These are phyloP conservation scores for Parazoanthus darwini DNA, from an alignment of 92 coral and sea anemone species.

Conservation along the genomic window DNA sequence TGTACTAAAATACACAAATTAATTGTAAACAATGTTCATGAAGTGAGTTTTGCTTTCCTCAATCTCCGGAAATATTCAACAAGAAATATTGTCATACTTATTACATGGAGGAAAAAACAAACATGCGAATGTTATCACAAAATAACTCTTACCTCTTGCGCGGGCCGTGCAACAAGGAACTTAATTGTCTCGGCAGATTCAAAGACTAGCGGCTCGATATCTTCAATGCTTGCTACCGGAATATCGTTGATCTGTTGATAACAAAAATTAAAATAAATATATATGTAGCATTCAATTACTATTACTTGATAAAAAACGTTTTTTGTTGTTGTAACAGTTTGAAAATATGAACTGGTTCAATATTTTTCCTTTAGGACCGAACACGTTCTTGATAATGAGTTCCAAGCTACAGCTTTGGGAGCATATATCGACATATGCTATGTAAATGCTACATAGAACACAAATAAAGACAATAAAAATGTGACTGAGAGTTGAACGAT, in stretches of 20 bases:
- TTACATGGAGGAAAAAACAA: background rate
- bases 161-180: constrained; percentile 95
- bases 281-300: background rate
- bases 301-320: background rate
- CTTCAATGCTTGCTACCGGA: constrained; percentile 83
- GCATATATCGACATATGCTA: background rate
- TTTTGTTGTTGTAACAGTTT: background rate
- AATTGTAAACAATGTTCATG: background rate
- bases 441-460: too few relatives aligned
- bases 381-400: too few relatives aligned
- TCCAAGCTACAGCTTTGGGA: too few relatives aligned
- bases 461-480: too few relatives aligned
- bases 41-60: background rate
- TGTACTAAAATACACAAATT: background rate
- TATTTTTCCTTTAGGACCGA: background rate
- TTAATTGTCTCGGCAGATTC: constrained; percentile 87
- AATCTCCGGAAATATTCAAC: constrained; percentile 15
- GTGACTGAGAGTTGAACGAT: too few relatives aligned
- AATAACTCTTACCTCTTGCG: constrained; percentile 82
- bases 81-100: constrained; percentile 3
- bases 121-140: constrained; percentile 4
- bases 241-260: constrained; percentile 79
- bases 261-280: background rate
- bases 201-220: constrained; percentile 84
- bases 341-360: background rate